phyloP scores from a whole-genome alignment of 2,888 invertebrate species.

The Amphipoea lucens region DNA sequence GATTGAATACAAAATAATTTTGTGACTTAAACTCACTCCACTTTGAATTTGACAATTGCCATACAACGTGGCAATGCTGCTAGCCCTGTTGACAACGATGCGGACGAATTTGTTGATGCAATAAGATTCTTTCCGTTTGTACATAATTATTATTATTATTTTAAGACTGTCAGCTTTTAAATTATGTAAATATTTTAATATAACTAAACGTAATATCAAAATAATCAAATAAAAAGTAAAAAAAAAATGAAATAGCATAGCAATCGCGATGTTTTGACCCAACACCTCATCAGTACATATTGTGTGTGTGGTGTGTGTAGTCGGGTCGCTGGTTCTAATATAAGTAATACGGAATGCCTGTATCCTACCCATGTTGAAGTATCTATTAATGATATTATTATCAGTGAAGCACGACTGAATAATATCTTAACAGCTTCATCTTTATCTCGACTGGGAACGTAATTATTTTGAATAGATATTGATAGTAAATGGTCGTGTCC shows the following conservation, averaged over 20 bases:
- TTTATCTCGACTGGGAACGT: slow-evolving; percentile 21
- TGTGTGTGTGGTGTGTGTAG: background rate
- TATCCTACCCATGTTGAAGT: background rate
- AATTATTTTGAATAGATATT: slow-evolving; percentile 31
- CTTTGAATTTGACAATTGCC: background rate
- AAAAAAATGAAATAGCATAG: background rate
- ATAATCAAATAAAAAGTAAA: background rate
- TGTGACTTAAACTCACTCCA: background rate
- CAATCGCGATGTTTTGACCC: background rate
- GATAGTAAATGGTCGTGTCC: slow-evolving; percentile 22
- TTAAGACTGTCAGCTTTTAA: no score
- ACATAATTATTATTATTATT: background rate
- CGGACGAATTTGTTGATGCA: background rate
- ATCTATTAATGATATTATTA: background rate
- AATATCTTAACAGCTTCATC: slow-evolving; percentile 32
- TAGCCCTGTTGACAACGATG: background rate
- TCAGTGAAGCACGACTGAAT: slow-evolving; percentile 2
- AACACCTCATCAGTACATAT: background rate
- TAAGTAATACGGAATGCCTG: background rate
- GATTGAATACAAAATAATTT: background rate
- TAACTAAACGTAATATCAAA: background rate
- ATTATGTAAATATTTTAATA: no score
- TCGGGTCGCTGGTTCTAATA: background rate
- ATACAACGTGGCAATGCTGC: background rate
- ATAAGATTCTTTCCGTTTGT: background rate